Evolutionary conservation across 2,113 vertebrate genomes (phyloP).

Genomic region (Lathamus discolor): DNA sequence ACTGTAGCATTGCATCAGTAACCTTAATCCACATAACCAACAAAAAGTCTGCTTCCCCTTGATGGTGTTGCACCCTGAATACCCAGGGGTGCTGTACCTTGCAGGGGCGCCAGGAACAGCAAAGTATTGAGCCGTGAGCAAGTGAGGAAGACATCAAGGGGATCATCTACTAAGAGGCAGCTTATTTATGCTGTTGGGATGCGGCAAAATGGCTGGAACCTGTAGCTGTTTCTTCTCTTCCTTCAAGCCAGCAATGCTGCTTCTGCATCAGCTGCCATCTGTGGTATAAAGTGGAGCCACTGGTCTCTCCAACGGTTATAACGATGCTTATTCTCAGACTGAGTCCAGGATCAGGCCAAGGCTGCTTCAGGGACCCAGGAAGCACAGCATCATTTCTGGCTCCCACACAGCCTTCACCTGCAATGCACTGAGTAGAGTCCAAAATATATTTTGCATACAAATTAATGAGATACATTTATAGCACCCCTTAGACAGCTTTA

Average conservation of each 20-base stretch:
- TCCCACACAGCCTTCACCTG: constrained; percentile 48
- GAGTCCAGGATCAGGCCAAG: not conserved
- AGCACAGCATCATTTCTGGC: constrained; percentile 11
- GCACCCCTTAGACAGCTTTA: constrained; percentile 66
- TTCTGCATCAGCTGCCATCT: not conserved
- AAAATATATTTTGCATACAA: constrained; percentile 70
- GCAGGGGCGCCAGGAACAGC: not conserved
- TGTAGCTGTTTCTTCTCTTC: not conserved
- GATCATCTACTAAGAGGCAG: not conserved
- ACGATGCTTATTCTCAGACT: not conserved
- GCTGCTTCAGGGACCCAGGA: constrained; percentile 17
- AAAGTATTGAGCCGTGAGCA: rapidly evolving
- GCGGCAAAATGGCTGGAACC: not conserved
- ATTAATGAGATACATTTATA: constrained; percentile 68
- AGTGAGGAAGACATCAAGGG: not conserved
- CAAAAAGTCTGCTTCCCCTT: not conserved
- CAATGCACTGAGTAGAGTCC: constrained; percentile 48
- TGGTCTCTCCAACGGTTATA: not conserved
- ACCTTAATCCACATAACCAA: not conserved
- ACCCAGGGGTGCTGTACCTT: not conserved
- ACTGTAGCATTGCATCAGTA: not conserved
- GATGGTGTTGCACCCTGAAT: not conserved
- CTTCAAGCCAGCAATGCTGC: not conserved
- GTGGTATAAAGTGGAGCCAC: not conserved
- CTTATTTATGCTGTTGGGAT: not conserved